Conservation (phyloP, 1,140 invertebrate genomes). For the Temnothorax curvispinosus region DNA sequence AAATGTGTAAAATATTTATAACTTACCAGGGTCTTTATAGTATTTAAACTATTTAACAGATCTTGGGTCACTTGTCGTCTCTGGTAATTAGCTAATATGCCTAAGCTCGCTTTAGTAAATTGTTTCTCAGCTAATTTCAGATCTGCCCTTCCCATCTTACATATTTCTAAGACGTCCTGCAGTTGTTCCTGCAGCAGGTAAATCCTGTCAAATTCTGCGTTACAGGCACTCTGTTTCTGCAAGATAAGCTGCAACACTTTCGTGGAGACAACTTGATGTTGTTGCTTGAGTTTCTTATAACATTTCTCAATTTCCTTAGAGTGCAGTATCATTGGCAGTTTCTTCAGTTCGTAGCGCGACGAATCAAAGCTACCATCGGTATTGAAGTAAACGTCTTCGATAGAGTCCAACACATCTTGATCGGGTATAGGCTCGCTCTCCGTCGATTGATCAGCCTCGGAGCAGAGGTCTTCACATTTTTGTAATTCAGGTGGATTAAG, state of each 20-base stretch:
- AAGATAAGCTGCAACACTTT: slow-evolving; percentile 96
- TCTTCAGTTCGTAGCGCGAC: slow-evolving; percentile 89
- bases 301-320: slow-evolving; percentile 89
- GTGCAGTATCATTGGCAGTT: slow-evolving; percentile 88
- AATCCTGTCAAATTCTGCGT: slow-evolving; percentile 93
- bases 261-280: slow-evolving; percentile 95
- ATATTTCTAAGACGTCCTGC: slow-evolving; percentile 89
- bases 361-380: slow-evolving; percentile 88
- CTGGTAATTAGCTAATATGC: slow-evolving; percentile 94
- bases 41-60: slow-evolving; percentile 92
- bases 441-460: slow-evolving; percentile 77
- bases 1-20: background rate
- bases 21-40: slow-evolving; percentile 93
- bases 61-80: slow-evolving; percentile 93
- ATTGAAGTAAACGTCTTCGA: slow-evolving; percentile 89
- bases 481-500: slow-evolving; percentile 77
- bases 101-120: slow-evolving; percentile 93
- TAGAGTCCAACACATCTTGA: slow-evolving; percentile 91
- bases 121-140: slow-evolving; percentile 91
- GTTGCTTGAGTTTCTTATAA: slow-evolving; percentile 89
- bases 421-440: slow-evolving; percentile 88
- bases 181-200: slow-evolving; percentile 92
- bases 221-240: slow-evolving; percentile 94
- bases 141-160: slow-evolving; percentile 89
- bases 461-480: slow-evolving; percentile 73